Evolutionary conservation across 2,113 vertebrate species (phyloP).

Genomic region (Brachypteracias leptosomus): DNA sequence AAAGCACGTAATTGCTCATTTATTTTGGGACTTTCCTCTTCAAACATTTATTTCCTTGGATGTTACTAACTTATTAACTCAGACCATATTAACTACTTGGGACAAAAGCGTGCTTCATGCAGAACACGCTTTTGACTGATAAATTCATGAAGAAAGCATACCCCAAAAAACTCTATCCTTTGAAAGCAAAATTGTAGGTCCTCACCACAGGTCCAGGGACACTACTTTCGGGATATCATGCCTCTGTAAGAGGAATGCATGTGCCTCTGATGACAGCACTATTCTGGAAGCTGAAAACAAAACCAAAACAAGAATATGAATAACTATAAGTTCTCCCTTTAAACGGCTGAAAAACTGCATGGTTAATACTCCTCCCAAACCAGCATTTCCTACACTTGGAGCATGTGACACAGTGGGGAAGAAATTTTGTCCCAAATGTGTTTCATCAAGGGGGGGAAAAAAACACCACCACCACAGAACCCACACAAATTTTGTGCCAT

Average conservation of each 20-base stretch:
- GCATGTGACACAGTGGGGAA: rapidly evolving
- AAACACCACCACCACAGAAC: neutral
- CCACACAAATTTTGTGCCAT: neutral
- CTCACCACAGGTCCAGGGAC: neutral
- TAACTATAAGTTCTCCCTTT: neutral
- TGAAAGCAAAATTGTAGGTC: neutral
- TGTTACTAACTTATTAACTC: neutral
- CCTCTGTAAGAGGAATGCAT: neutral
- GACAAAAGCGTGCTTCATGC: neutral
- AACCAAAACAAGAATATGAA: neutral
- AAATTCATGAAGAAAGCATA: neutral
- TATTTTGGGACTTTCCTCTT: neutral
- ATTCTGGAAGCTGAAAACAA: neutral
- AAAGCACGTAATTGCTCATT: neutral
- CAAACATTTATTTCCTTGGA: neutral
- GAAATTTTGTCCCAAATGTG: neutral
- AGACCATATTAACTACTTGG: neutral
- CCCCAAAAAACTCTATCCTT: neutral
- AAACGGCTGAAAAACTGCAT: neutral
- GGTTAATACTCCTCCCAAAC: neutral
- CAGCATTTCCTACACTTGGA: neutral
- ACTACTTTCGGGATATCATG: neutral
- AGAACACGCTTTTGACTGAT: neutral
- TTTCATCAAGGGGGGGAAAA: neutral
- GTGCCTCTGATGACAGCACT: neutral